Percentiles rank a stretch among this genome's conserved stretches.
Conservation (phyloP, 2,797 vertebrate species). For the Scarus forsteni region DNA sequence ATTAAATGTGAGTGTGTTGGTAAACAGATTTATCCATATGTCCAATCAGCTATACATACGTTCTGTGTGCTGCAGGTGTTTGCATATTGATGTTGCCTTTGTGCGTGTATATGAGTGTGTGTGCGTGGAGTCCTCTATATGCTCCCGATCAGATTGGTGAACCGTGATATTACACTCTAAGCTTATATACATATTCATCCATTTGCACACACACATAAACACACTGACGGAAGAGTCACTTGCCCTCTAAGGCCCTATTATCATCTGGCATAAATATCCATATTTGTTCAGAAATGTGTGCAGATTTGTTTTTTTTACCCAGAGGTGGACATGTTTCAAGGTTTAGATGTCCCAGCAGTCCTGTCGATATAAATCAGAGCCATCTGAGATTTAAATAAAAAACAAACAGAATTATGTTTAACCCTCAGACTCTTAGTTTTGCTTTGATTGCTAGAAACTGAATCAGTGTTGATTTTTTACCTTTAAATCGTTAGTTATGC, state of each 20-base stretch:
- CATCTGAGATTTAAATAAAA: neutral
- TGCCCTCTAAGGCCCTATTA: slow-evolving; percentile 55
- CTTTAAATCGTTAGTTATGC: too few species aligned
- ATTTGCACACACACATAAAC: slow-evolving; percentile 47
- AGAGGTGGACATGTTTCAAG: slow-evolving; percentile 25
- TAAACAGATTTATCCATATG: slow-evolving; percentile 15
- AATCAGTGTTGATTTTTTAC: too few species aligned
- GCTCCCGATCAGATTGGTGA: slow-evolving; percentile 68
- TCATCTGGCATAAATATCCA: slow-evolving; percentile 57
- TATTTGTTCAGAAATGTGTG: slow-evolving; percentile 31
- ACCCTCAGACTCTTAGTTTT: too few species aligned
- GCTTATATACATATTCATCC: slow-evolving; percentile 69
- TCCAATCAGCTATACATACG: slow-evolving; percentile 8
- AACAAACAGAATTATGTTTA: too few species aligned
- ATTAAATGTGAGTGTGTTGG: neutral
- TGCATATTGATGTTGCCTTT: slow-evolving; percentile 40
- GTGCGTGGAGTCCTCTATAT: slow-evolving; percentile 45
- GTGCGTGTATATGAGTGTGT: too few species aligned
- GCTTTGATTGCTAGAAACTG: too few species aligned
- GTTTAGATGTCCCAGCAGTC: slow-evolving; percentile 4
- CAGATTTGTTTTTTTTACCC: slow-evolving; percentile 1
- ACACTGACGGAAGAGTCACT: slow-evolving; percentile 36
- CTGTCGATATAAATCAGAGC: slow-evolving; percentile 7
- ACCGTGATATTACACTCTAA: slow-evolving; percentile 70
- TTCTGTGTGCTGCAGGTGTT: slow-evolving; percentile 47